phyloP scores from a whole-genome alignment of 2,888 invertebrate genomes.

The Luffia ferchaultella region DNA sequence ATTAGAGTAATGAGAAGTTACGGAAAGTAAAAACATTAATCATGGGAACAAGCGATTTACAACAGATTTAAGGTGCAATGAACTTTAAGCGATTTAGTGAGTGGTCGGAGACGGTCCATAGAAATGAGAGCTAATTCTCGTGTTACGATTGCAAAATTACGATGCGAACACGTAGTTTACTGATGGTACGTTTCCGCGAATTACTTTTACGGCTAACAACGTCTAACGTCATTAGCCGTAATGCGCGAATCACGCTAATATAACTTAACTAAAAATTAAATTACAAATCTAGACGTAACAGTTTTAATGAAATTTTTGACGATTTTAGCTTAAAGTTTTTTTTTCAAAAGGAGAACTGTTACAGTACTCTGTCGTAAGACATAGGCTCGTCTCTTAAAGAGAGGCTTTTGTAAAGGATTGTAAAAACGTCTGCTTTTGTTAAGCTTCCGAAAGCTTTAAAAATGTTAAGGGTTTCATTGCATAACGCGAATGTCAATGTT shows the following conservation, averaged over 20 bases:
- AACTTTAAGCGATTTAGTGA: slow-evolving; percentile 52
- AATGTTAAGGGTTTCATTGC: too few relatives aligned
- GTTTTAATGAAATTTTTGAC: not conserved
- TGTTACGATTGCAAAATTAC: slow-evolving; percentile 34
- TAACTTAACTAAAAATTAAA: not conserved
- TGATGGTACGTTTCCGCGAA: slow-evolving; percentile 23
- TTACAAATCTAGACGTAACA: not conserved
- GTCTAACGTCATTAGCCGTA: not conserved
- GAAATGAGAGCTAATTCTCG: slow-evolving; percentile 31
- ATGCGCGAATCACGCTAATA: not conserved
- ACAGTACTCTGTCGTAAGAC: too few relatives aligned
- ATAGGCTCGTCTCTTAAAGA: too few relatives aligned
- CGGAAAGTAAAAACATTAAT: too few relatives aligned
- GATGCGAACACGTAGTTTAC: slow-evolving; percentile 33
- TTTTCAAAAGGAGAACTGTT: too few relatives aligned
- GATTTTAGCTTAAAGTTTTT: too few relatives aligned
- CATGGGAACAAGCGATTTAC: not conserved
- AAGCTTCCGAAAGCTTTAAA: too few relatives aligned
- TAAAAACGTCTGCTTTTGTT: too few relatives aligned
- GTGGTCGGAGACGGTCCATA: slow-evolving; percentile 39
- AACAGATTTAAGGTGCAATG: slow-evolving; percentile 46
- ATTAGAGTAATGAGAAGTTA: too few relatives aligned
- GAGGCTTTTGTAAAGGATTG: too few relatives aligned
- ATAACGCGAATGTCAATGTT: too few relatives aligned
- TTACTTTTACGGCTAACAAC: not conserved